These are phyloP conservation scores for Toxotes lorentzi DNA, from an alignment of 2,797 vertebrate species.

Conservation along the genomic window DNA sequence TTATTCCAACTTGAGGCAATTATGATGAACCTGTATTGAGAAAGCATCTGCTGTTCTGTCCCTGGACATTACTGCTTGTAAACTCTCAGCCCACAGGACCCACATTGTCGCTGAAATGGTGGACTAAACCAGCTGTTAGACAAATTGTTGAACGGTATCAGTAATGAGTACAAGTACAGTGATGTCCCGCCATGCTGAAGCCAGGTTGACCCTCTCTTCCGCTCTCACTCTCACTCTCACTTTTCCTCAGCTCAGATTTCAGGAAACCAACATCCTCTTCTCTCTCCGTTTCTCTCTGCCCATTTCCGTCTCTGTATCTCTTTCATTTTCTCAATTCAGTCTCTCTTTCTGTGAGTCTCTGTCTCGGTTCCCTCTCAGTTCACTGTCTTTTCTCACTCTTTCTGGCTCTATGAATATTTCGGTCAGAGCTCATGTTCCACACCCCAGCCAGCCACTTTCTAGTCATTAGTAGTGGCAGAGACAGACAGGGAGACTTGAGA, in stretches of 20 bases:
- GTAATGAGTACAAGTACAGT: neutral
- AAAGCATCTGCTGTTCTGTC: neutral
- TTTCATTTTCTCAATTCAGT: constrained; percentile 29
- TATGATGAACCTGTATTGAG: no score
- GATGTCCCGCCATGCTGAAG: constrained; percentile 41
- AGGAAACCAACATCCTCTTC: constrained; percentile 56
- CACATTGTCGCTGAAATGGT: neutral
- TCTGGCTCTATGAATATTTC: constrained; percentile 21
- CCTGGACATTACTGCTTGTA: neutral
- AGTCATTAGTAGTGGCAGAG: constrained; percentile 37
- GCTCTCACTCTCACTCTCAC: constrained; percentile 30
- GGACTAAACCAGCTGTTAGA: neutral
- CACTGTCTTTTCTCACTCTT: constrained; percentile 2
- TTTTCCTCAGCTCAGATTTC: constrained; percentile 68
- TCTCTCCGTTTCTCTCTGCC: neutral
- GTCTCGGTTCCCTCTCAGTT: constrained; percentile 3
- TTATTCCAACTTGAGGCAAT: no score
- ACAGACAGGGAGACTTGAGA: constrained; percentile 45
- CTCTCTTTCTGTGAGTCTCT: neutral
- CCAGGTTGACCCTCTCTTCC: constrained; percentile 32
- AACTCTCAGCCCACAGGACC: neutral
- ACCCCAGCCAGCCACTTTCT: constrained; percentile 34
- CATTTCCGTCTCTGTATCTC: constrained; percentile 19
- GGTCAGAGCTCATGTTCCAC: constrained; percentile 50
- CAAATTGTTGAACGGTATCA: constrained; percentile 1